Evolutionary conservation across 2,888 invertebrate species (phyloP), one percentile per base, ranked within the genome.

Genomic region (Clivina fossor): DNA sequence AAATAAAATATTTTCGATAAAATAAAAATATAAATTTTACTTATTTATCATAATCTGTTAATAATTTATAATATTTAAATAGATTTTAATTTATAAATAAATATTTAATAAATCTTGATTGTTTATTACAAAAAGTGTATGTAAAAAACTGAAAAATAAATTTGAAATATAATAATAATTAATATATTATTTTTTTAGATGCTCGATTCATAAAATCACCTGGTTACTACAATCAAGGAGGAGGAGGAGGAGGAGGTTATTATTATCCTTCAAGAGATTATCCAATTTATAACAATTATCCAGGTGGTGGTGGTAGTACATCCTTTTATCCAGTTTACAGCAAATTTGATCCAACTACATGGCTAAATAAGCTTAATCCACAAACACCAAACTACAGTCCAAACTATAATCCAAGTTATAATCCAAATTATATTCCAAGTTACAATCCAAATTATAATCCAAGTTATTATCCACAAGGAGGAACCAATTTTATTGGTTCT

Each of bases 301-400:
- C 53, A 32, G 24, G 20, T 1, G 24, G 20, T 1, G 53, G 40
- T 26, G 49, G 53, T 4, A 22, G 18, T 1, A 53, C 44, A 11
- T 44, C 43, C 22, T 53, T 53, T 20, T 43, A 53, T n/a, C 53
- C 53, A 32, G 5, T 4, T 7, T 47, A 46, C 20, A 55, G 32
- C 18, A 55, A 55, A 47, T 38, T 47, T 15, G 55, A 55, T 32
- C 55, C 55, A 5, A 55, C 24, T 9, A 47, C 46, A 8, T 55
- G 55, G 55, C 16, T 55, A 15, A 47, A 22, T 15, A 55, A 55
- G 16, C 28, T 55, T 11, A 40, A 30, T 13, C 40, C 50, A 11
- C 26, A 9, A 19, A 24, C 9, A 7, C 43, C 22, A 8, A n/a
- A n/a, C n/a, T 28, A 44, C 9, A 18, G 18, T 15, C 28, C 28